Percentiles rank a stretch among this genome's conserved stretches.
phyloP scores from a whole-genome alignment of 2,888 invertebrate genomes.

The Hypsopygia costalis region DNA sequence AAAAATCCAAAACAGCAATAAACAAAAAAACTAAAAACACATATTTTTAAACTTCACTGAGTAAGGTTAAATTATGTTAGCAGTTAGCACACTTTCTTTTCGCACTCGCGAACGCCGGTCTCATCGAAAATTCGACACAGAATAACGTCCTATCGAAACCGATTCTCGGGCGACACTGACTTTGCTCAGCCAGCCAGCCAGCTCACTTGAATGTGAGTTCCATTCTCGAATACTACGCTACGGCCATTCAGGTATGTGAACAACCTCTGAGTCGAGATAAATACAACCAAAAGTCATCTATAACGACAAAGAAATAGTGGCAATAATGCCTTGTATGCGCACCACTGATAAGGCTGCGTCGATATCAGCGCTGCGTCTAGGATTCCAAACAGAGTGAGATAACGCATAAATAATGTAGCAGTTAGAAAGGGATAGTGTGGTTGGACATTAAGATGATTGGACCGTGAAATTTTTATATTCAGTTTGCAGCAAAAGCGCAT shows the following conservation, averaged over 20 bases:
- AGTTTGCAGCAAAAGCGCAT: slow-evolving; percentile 66
- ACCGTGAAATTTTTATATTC: slow-evolving; percentile 72
- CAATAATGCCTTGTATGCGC: slow-evolving; percentile 30
- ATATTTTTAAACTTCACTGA: slow-evolving; percentile 58
- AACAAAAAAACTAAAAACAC: slow-evolving; percentile 48
- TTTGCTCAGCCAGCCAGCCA: slow-evolving; percentile 18
- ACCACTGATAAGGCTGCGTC: slow-evolving; percentile 73
- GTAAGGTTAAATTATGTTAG: slow-evolving; percentile 53
- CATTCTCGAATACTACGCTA: slow-evolving; percentile 73
- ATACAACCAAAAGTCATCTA: slow-evolving; percentile 44
- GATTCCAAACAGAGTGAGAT: slow-evolving; percentile 57
- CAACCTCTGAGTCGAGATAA: slow-evolving; percentile 49
- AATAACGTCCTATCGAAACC: slow-evolving; percentile 23
- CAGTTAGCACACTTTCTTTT: slow-evolving; percentile 14
- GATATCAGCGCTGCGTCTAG: slow-evolving; percentile 77
- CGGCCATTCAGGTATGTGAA: slow-evolving; percentile 76
- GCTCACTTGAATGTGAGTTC: slow-evolving; percentile 48
- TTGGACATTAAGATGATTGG: slow-evolving; percentile 70
- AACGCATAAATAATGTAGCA: slow-evolving; percentile 13
- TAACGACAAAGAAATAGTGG: slow-evolving; percentile 35
- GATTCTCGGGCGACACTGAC: slow-evolving; percentile 48
- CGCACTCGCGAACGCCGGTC: slow-evolving; percentile 50
- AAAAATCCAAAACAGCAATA: slow-evolving; percentile 33
- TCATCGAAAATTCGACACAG: slow-evolving; percentile 15
- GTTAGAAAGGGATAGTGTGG: slow-evolving; percentile 39